Evolutionary conservation across 2,888 invertebrate species (phyloP), one percentile per base, ranked within the genome.

Genomic region (Palloptera scutellata): DNA sequence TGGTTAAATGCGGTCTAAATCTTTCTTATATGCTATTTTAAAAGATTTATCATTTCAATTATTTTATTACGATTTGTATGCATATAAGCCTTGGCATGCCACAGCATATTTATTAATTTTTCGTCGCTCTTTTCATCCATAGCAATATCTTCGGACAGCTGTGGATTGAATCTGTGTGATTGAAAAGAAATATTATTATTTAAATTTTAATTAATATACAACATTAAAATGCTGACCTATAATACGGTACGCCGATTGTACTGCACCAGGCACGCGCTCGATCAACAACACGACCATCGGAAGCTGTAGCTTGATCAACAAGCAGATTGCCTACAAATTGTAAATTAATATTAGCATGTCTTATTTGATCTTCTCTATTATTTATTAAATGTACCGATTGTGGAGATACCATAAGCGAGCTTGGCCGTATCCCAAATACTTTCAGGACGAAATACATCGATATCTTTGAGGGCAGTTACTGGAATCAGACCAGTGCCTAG

Each of bases 211-310:
- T 30, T 9, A 20, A 41, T 41, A 17, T 9, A 1, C 1, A 48
- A 54, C 10, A n/a, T n/a, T n/a, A n/a, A 6, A 57, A 20, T 54
- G 19, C 1, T 53, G 54, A 86, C 75, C 90, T 86, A 81, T 89
- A 93, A 86, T 94, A 98, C 0, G 97, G 97, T 43, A 94, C 91
- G 58, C 95, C 94, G 60, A 85, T 83, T 78, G 91, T 91, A 55
- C 92, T 91, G 84, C 97, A 97, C 97, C 97, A 97, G 1, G 96
- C 94, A 61, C 96, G 88, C 0, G 97, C 95, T 43, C 98, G 89
- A 80, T 97, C 96, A 13, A 98, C 96, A 11, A 98, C 94, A 62
- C 96, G 89, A 0, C 98, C 98, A 86, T 98, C 97, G 10, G 95
- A 89, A 65, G 92, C 91, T 0, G 98, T 97, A 8, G 96, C 97